Conservation (phyloP, 2,888 invertebrate species). For the Mechanitis mazaeus region DNA sequence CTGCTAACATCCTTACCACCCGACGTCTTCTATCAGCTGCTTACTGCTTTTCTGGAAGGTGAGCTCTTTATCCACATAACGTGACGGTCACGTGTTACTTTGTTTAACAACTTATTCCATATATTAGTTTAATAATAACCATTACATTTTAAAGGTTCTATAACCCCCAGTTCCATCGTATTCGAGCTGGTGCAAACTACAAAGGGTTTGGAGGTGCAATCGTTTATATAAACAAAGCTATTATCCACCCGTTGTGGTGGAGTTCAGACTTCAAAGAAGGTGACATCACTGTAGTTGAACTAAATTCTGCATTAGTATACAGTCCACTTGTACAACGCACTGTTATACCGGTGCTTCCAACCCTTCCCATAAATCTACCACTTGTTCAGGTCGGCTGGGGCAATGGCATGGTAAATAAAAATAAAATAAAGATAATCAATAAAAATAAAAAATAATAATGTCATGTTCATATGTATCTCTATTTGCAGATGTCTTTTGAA, state of each 20-base stretch:
- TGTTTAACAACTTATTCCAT: neutral
- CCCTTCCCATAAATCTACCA: conserved; percentile 33
- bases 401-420: conserved; percentile 30
- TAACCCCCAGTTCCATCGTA: conserved; percentile 35
- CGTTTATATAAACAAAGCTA: conserved; percentile 22
- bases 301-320: conserved; percentile 29
- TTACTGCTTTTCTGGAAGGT: conserved; percentile 19
- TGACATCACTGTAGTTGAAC: conserved; percentile 40
- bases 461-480: neutral
- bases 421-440: neutral
- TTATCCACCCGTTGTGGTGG: conserved; percentile 41
- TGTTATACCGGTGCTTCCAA: conserved; percentile 29
- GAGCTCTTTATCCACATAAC: too few species aligned
- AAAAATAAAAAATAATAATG: neutral
- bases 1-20: conserved; percentile 12
- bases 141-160: conserved; percentile 33
- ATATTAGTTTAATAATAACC: conserved; percentile 15
- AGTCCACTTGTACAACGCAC: conserved; percentile 32
- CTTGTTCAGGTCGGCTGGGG: conserved; percentile 48
- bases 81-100: too few species aligned
- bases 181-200: conserved; percentile 43
- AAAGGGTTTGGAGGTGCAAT: conserved; percentile 44
- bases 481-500: too few species aligned
- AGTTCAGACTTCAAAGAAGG: conserved; percentile 32
- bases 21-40: conserved; percentile 15